Conservation (phyloP, 2,888 invertebrate genomes). For the Dryococelus australis region DNA sequence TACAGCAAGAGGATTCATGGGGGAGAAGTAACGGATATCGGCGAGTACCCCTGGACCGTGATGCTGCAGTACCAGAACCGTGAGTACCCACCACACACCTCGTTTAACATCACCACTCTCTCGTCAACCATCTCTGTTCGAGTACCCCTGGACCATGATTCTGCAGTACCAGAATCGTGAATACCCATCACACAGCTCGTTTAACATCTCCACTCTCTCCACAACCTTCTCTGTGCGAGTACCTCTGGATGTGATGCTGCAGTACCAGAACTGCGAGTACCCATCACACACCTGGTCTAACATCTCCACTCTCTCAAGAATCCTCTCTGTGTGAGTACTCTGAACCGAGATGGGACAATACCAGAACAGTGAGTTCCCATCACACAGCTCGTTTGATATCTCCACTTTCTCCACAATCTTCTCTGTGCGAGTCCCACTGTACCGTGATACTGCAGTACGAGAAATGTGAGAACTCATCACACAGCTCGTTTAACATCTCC, state of each 20-base stretch:
- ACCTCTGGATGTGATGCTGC: slow-evolving; percentile 37
- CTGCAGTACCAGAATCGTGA: slow-evolving; percentile 38
- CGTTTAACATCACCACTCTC: too few species aligned
- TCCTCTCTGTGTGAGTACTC: slow-evolving; percentile 51
- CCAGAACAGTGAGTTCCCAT: neutral
- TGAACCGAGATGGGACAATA: slow-evolving; percentile 52
- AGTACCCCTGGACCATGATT: slow-evolving; percentile 54
- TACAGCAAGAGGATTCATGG: slow-evolving; percentile 49
- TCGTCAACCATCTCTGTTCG: slow-evolving; percentile 43
- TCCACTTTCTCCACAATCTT: too few species aligned
- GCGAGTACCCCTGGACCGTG: slow-evolving; percentile 55
- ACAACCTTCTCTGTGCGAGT: slow-evolving; percentile 48
- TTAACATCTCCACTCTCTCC: neutral
- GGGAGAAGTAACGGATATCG: slow-evolving; percentile 49
- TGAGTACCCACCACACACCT: neutral
- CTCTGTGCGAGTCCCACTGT: slow-evolving; percentile 48
- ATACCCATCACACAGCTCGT: neutral
- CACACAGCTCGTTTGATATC: too few species aligned
- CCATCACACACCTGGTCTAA: too few species aligned
- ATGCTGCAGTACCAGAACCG: slow-evolving; percentile 43
- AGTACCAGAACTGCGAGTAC: too few species aligned
- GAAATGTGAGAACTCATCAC: neutral
- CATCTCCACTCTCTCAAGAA: too few species aligned
- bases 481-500: neutral
- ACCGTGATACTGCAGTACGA: slow-evolving; percentile 49